These are phyloP conservation scores for Ptilorrhoa leucosticta DNA, from an alignment of 2,113 vertebrate genomes.

Conservation along the genomic window DNA sequence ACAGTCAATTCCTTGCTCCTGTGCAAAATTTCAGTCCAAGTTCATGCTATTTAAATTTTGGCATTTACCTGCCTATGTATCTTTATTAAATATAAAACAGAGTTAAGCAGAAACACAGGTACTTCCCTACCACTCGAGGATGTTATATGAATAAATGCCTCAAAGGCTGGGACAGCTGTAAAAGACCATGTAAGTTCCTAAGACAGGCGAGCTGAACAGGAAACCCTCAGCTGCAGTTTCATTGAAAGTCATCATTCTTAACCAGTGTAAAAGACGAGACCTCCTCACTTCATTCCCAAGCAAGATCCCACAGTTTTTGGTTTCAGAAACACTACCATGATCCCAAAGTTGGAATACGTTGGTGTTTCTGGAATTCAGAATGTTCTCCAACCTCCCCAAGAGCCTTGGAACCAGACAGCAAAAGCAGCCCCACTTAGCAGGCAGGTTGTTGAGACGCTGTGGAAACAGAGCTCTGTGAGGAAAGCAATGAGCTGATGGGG, in stretches of 20 bases:
- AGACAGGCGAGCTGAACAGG: neutral
- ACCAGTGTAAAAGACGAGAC: neutral
- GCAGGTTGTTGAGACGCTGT: neutral
- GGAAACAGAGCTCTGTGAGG: neutral
- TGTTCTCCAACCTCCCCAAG: neutral
- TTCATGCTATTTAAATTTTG: neutral
- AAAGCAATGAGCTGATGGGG: neutral
- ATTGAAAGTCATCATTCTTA: neutral
- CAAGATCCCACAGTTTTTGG: neutral
- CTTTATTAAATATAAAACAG: neutral
- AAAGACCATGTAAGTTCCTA: neutral
- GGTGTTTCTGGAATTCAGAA: neutral
- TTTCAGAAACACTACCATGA: neutral
- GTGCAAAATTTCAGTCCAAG: neutral
- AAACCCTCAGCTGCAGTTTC: neutral
- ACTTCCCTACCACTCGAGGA: neutral
- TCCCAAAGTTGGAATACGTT: neutral
- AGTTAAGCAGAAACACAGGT: neutral
- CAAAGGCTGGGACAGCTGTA: neutral
- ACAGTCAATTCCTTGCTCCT: neutral
- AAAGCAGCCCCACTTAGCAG: neutral
- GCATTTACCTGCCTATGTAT: neutral
- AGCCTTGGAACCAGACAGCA: neutral
- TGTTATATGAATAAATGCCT: neutral
- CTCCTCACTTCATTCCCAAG: neutral